These are phyloP conservation scores for Burhinus oedicnemus DNA, from an alignment of 2,113 vertebrate species.

Conservation along the genomic window DNA sequence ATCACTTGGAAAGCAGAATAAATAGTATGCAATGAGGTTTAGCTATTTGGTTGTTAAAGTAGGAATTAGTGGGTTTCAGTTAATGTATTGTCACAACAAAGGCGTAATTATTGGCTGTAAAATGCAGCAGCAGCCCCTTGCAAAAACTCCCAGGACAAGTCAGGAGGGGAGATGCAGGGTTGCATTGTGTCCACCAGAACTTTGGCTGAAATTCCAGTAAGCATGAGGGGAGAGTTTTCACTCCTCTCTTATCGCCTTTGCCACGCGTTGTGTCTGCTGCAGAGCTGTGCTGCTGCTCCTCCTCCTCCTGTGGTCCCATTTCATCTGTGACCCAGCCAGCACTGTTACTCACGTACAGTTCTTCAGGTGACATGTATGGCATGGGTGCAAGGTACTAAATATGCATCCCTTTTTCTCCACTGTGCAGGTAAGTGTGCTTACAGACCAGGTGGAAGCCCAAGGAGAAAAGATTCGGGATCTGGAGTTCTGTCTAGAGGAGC, in stretches of 20 bases:
- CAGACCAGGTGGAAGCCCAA: conserved; percentile 97
- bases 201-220: not conserved
- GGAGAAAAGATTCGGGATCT: conserved; percentile 98
- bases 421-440: conserved; percentile 93
- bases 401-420: not conserved
- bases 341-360: not conserved
- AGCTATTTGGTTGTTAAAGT: not conserved
- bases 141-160: not conserved
- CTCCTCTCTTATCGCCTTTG: not conserved
- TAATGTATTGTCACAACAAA: not conserved
- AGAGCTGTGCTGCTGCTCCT: not conserved
- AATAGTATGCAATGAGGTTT: not conserved
- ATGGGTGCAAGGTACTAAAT: not conserved
- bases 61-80: not conserved
- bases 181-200: not conserved
- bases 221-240: not conserved
- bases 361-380: not conserved
- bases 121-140: not conserved
- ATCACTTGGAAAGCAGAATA: not conserved
- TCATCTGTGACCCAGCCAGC: not conserved
- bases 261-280: not conserved
- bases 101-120: not conserved
- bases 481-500: conserved; percentile 93
- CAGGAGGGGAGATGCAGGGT: not conserved
- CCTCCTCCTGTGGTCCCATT: not conserved